These are phyloP conservation scores for Sinotaia quadrata DNA, from an alignment of 2,888 invertebrate genomes.

Conservation along the genomic window DNA sequence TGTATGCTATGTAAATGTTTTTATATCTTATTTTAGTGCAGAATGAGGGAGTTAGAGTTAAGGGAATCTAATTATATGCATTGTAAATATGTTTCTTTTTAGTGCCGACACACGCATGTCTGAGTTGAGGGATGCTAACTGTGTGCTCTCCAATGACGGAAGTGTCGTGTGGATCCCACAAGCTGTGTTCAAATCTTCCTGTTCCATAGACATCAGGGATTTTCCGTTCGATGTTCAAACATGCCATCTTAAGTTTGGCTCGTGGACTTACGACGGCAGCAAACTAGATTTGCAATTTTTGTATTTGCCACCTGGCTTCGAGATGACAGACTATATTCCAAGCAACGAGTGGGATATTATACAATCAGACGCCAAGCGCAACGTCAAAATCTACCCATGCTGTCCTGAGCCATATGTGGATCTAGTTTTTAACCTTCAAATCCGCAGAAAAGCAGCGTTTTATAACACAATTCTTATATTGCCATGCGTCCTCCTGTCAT, in stretches of 20 bases:
- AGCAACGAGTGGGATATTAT: constrained; percentile 72
- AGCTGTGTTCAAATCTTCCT: constrained; percentile 71
- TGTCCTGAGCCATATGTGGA: constrained; percentile 70
- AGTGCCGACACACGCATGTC: constrained; percentile 72
- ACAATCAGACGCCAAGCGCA: constrained; percentile 61
- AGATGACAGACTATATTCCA: constrained; percentile 66
- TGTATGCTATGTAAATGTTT: too few relatives aligned
- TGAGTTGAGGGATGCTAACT: constrained; percentile 70
- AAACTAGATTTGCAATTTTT: constrained; percentile 60
- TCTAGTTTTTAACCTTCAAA: constrained; percentile 67
- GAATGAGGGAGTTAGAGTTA: too few relatives aligned
- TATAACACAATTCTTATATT: constrained; percentile 72
- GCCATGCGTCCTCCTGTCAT: constrained; percentile 72
- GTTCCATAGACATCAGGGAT: constrained; percentile 70
- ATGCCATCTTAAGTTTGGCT: constrained; percentile 71
- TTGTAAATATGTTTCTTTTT: constrained; percentile 38
- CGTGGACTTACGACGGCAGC: constrained; percentile 72
- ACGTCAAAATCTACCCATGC: constrained; percentile 67
- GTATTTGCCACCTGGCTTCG: constrained; percentile 52
- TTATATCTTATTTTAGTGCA: too few relatives aligned
- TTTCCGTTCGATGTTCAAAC: constrained; percentile 72
- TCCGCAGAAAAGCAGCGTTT: constrained; percentile 65
- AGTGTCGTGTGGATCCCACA: constrained; percentile 67
- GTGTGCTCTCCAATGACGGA: constrained; percentile 67
- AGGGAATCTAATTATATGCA: too few relatives aligned